Evolutionary conservation across 2,888 invertebrate species (phyloP).

Genomic region (Chouioia cunea): DNA sequence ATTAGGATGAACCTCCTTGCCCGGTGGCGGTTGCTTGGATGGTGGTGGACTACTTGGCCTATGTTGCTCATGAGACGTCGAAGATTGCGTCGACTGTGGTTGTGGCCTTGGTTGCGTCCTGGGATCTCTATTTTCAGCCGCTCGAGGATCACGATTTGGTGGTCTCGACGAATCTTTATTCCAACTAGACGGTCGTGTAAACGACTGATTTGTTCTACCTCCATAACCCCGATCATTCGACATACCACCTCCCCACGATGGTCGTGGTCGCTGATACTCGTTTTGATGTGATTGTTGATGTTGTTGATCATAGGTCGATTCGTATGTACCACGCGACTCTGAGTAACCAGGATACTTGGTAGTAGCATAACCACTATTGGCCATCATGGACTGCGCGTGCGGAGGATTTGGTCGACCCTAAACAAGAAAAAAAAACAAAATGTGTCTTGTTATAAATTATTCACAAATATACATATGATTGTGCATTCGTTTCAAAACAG

Average conservation of each 20-base stretch:
- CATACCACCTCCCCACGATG: slow-evolving; percentile 15
- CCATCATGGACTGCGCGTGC: slow-evolving; percentile 35
- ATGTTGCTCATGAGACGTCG: slow-evolving; percentile 16
- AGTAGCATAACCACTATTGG: slow-evolving; percentile 14
- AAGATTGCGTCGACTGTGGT: background rate
- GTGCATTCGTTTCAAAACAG: too few species aligned
- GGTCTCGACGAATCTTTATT: slow-evolving; percentile 32
- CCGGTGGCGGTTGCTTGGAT: slow-evolving; percentile 24
- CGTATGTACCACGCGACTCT: slow-evolving; percentile 23
- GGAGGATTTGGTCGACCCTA: slow-evolving; percentile 22
- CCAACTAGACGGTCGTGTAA: slow-evolving; percentile 26
- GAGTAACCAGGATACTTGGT: slow-evolving; percentile 18
- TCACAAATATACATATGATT: too few species aligned
- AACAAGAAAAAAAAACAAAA: background rate
- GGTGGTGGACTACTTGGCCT: slow-evolving; percentile 8
- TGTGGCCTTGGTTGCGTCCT: slow-evolving; percentile 12
- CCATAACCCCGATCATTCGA: slow-evolving; percentile 11
- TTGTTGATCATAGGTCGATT: slow-evolving; percentile 32
- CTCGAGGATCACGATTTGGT: slow-evolving; percentile 1
- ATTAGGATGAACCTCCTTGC: slow-evolving; percentile 43
- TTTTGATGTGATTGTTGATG: slow-evolving; percentile 11
- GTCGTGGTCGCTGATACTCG: slow-evolving; percentile 31
- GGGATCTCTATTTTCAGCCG: slow-evolving; percentile 27
- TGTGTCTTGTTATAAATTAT: background rate
- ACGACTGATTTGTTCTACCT: slow-evolving; percentile 15